These are phyloP conservation scores for Leptopterna dolabrata DNA, from an alignment of 2,888 invertebrate species.

Conservation along the genomic window DNA sequence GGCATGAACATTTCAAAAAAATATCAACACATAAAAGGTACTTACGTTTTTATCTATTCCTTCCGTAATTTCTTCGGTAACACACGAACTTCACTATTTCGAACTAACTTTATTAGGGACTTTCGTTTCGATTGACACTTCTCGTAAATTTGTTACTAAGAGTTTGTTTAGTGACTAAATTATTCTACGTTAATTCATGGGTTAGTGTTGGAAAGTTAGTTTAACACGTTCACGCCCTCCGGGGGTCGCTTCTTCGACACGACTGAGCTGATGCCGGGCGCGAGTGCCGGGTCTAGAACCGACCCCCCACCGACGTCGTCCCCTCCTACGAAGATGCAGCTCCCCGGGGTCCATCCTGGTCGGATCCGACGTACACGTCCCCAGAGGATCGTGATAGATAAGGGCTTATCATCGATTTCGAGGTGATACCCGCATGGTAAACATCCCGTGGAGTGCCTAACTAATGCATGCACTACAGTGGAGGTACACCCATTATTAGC, in stretches of 20 bases:
- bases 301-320: not conserved
- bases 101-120: not conserved
- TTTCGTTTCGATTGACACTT: slow-evolving; percentile 12
- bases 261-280: slow-evolving; percentile 17
- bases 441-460: too few relatives aligned
- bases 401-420: not conserved
- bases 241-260: slow-evolving; percentile 23
- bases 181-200: not conserved
- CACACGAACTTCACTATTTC: slow-evolving; percentile 8
- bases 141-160: not conserved
- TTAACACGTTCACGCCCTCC: not conserved
- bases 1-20: not conserved
- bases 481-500: too few relatives aligned
- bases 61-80: slow-evolving; percentile 17
- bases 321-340: not conserved
- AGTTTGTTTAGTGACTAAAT: not conserved
- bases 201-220: not conserved
- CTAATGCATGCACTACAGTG: too few relatives aligned
- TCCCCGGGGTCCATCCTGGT: not conserved
- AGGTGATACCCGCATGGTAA: too few relatives aligned
- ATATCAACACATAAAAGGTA: not conserved
- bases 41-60: slow-evolving; percentile 22
- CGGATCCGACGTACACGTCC: not conserved
- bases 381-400: not conserved
- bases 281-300: not conserved